Conservation (phyloP, 2,113 vertebrate species). For the Phrynocephalus versicolor region DNA sequence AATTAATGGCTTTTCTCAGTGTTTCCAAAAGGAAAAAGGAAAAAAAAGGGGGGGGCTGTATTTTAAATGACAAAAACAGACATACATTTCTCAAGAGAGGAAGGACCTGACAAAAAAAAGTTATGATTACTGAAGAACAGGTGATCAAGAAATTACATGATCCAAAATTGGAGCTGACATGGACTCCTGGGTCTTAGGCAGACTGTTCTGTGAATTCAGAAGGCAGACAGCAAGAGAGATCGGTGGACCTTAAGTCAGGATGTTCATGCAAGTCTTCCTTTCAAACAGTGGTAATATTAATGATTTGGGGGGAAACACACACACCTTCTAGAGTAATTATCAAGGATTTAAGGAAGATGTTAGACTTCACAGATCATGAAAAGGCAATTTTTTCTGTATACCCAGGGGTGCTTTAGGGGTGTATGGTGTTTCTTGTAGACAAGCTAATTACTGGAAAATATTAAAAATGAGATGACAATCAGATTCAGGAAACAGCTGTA, state of each 20-base stretch:
- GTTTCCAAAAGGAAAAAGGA: conserved; percentile 30
- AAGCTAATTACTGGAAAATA: conserved; percentile 55
- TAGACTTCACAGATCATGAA: conserved; percentile 21
- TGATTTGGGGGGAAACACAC: background rate
- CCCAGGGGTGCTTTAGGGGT: conserved; percentile 30
- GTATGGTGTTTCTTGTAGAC: conserved; percentile 49
- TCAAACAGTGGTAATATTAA: conserved; percentile 22
- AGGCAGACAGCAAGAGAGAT: conserved; percentile 37
- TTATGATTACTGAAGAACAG: conserved; percentile 52
- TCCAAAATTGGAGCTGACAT: conserved; percentile 53
- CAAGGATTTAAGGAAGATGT: conserved; percentile 19
- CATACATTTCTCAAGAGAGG: conserved; percentile 36
- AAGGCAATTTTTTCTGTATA: conserved; percentile 38
- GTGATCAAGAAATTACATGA: conserved; percentile 62
- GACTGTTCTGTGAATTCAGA: conserved; percentile 32
- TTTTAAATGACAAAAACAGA: conserved; percentile 62
- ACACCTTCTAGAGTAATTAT: background rate
- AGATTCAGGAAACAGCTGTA: conserved; percentile 53
- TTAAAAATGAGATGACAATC: conserved; percentile 41
- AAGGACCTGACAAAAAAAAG: conserved; percentile 55
- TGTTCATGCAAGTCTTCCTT: background rate
- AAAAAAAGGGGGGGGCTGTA: background rate
- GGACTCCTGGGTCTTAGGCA: conserved; percentile 35
- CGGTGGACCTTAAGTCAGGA: background rate
- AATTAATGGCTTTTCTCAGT: conserved; percentile 60